Evolutionary conservation across 1,140 invertebrate genomes (phyloP).

Genomic region (Cecropterus lyciades): DNA sequence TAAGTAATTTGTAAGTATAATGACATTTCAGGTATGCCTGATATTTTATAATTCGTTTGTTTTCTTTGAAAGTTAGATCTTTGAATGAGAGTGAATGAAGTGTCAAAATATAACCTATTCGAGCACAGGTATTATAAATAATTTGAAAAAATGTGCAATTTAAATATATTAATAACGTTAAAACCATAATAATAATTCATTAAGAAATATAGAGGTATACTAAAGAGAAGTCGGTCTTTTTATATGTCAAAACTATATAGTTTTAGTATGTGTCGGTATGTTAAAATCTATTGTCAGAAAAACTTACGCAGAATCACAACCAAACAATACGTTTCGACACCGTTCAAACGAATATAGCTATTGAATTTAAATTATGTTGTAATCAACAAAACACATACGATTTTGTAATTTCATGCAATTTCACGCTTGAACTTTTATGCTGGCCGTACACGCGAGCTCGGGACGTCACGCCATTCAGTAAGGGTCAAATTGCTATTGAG

Average conservation of each 20-base stretch:
- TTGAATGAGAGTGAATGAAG: no score
- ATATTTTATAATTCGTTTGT: no score
- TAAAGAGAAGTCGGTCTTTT: background rate
- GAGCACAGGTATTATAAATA: no score
- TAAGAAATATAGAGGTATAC: no score
- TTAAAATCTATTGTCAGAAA: constrained; percentile 40
- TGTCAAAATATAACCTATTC: no score
- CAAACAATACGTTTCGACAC: constrained; percentile 52
- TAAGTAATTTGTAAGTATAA: no score
- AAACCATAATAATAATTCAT: no score
- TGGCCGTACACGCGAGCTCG: constrained; percentile 61
- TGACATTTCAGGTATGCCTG: no score
- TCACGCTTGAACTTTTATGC: constrained; percentile 57
- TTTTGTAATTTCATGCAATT: constrained; percentile 48
- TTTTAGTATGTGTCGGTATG: constrained; percentile 26
- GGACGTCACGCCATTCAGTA: constrained; percentile 45
- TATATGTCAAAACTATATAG: constrained; percentile 7
- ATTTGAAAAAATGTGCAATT: no score
- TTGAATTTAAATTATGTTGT: constrained; percentile 51
- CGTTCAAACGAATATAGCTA: constrained; percentile 53
- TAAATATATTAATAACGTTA: background rate
- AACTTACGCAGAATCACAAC: constrained; percentile 61
- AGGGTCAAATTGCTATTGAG: constrained; percentile 48
- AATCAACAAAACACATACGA: constrained; percentile 55
- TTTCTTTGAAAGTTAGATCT: no score